Percentiles rank a stretch among this genome's conserved stretches.
Conservation (phyloP, 2,888 invertebrate genomes). For the Pterobdella sp. region DNA sequence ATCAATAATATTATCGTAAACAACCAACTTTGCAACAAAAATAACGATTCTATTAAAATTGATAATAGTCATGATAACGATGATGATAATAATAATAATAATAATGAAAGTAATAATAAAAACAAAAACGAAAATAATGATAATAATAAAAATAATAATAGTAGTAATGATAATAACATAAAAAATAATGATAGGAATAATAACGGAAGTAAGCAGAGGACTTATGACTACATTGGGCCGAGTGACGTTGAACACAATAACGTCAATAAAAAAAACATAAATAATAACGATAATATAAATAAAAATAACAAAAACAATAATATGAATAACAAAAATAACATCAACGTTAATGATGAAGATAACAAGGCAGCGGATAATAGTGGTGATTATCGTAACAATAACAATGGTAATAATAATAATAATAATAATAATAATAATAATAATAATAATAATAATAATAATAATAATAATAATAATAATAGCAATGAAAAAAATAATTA, state of each 20-base stretch:
- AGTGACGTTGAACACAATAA: no score
- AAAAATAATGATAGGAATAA: neutral
- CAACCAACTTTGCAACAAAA: no score
- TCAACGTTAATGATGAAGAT: neutral
- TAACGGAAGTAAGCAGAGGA: no score
- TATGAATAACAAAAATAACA: neutral
- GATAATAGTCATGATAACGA: neutral
- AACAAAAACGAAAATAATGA: neutral
- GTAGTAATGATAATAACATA: neutral
- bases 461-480: conserved; percentile 10
- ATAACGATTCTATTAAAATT: neutral
- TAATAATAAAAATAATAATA: neutral
- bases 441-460: conserved; percentile 4
- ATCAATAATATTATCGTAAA: no score
- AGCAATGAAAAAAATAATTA: neutral
- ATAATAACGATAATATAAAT: neutral
- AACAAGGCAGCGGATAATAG: neutral
- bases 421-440: conserved; percentile 4
- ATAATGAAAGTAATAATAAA: neutral
- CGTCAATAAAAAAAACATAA: neutral
- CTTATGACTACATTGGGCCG: no score
- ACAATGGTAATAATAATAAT: neutral
- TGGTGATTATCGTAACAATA: conserved; percentile 15
- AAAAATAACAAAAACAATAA: neutral
- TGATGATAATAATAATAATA: neutral